phyloP scores from a whole-genome alignment of 2,888 invertebrate genomes.

The Caenorhabditis angaria region DNA sequence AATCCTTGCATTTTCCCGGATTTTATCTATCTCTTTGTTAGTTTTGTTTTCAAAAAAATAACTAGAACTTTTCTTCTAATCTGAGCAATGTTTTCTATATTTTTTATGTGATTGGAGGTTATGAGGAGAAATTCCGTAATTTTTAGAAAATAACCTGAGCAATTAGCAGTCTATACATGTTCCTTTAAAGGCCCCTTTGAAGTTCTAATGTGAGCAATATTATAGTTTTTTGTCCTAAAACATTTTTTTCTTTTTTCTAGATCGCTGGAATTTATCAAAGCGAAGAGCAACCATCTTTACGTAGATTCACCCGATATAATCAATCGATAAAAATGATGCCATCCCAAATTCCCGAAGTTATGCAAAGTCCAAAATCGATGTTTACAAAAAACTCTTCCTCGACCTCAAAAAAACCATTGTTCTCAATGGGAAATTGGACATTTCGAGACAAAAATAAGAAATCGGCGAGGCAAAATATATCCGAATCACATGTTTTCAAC shows the following conservation, averaged over 20 bases:
- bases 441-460: conserved; percentile 50
- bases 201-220: no score
- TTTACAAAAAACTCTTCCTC: background rate
- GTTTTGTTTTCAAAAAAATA: no score
- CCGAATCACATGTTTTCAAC: conserved; percentile 12
- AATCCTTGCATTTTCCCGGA: no score
- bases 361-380: background rate
- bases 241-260: conserved; percentile 23
- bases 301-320: conserved; percentile 49
- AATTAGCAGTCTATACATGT: no score
- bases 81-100: no score
- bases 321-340: conserved; percentile 22
- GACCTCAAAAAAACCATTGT: conserved; percentile 53
- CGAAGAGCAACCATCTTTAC: conserved; percentile 50
- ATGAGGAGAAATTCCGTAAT: no score
- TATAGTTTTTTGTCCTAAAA: no score
- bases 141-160: no score
- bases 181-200: no score
- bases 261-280: conserved; percentile 53
- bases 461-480: conserved; percentile 21
- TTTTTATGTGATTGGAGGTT: no score
- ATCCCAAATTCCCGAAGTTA: background rate
- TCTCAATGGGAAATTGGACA: conserved; percentile 56
- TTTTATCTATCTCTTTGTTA: no score
- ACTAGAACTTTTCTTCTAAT: no score